Evolutionary conservation across 2,888 invertebrate genomes (phyloP).

Genomic region (Chorisops tibialis): DNA sequence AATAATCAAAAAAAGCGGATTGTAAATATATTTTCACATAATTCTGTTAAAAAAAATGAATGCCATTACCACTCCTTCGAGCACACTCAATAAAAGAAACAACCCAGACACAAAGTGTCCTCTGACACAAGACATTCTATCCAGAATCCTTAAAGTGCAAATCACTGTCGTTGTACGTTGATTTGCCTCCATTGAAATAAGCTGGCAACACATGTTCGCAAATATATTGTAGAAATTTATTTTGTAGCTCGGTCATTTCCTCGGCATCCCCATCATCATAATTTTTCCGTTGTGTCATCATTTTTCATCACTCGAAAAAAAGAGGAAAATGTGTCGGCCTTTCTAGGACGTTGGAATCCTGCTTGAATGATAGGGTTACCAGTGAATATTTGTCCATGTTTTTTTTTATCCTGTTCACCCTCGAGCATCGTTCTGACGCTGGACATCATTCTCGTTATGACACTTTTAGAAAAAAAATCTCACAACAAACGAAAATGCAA

Average conservation of each 20-base stretch:
- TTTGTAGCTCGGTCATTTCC: conserved; percentile 1
- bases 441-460: conserved; percentile 12
- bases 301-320: background rate
- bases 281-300: conserved; percentile 19
- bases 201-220: conserved; percentile 8
- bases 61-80: background rate
- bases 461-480: conserved; percentile 21
- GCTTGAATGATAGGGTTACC: too few relatives aligned
- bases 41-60: background rate
- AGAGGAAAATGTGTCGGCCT: too few relatives aligned
- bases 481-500: conserved; percentile 11
- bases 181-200: conserved; percentile 6
- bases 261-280: conserved; percentile 7
- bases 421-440: too few relatives aligned
- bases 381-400: too few relatives aligned
- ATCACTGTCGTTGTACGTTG: background rate
- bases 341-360: too few relatives aligned
- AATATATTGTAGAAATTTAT: conserved; percentile 19
- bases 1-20: too few relatives aligned
- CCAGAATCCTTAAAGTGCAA: conserved; percentile 10
- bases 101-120: background rate
- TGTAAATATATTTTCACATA: too few relatives aligned
- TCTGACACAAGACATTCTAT: background rate
- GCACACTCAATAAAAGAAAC: background rate
- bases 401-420: too few relatives aligned